Evolutionary conservation across 2,113 vertebrate species (phyloP).

Genomic region (Sterna hirundo): DNA sequence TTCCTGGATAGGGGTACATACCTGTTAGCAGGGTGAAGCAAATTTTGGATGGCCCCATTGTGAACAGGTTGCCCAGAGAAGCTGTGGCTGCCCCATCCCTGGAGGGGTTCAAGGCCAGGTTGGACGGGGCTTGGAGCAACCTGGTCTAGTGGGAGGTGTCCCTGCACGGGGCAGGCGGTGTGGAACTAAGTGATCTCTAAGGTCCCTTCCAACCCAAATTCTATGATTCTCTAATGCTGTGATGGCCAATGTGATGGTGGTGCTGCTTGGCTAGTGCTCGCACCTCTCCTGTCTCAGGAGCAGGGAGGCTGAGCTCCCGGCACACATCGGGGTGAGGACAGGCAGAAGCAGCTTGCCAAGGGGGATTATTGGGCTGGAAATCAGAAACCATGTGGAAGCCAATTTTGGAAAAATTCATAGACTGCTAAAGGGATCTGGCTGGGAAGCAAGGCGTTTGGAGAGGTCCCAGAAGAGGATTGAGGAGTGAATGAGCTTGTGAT

Average conservation of each 20-base stretch:
- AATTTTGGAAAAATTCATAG: not conserved
- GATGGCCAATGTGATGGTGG: not conserved
- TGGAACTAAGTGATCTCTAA: too few relatives aligned
- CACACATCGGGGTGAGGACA: accelerated
- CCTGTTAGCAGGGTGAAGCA: not conserved
- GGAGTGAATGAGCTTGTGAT: not conserved
- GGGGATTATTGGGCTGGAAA: not conserved
- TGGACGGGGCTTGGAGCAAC: too few relatives aligned
- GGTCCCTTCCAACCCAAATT: too few relatives aligned
- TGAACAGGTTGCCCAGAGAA: too few relatives aligned
- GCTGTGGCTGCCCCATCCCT: too few relatives aligned
- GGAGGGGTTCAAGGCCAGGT: too few relatives aligned
- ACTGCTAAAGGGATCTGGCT: not conserved
- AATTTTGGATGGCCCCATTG: not conserved
- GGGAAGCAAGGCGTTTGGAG: not conserved
- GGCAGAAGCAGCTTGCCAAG: not conserved
- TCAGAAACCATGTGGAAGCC: not conserved
- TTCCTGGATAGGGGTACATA: not conserved
- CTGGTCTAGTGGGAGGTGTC: too few relatives aligned
- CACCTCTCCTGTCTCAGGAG: accelerated
- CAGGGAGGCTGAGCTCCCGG: accelerated
- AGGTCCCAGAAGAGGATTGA: not conserved
- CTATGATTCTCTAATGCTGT: too few relatives aligned
- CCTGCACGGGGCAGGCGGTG: too few relatives aligned
- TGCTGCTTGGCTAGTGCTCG: not conserved